A percentile compares a stretch with the other conserved stretches of the same genome.
Conservation (phyloP, 2,888 invertebrate genomes). For the Emesis furor region DNA sequence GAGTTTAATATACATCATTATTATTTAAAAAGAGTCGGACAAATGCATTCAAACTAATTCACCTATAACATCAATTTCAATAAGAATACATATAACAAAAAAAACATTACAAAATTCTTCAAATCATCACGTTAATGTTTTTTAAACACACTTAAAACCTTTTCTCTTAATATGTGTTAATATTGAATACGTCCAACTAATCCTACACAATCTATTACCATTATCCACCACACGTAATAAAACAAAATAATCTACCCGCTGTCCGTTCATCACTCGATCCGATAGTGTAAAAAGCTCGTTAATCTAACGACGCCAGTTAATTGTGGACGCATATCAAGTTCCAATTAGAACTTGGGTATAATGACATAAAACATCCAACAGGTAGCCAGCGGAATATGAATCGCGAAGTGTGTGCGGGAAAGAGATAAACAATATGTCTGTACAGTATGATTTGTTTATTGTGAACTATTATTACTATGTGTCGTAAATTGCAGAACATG, state of each 20-base stretch:
- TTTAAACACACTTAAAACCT: background rate
- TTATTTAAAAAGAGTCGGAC: no score
- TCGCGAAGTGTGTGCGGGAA: constrained; percentile 66
- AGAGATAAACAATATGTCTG: constrained; percentile 44
- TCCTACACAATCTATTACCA: background rate
- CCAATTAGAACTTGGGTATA: constrained; percentile 87
- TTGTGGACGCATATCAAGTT: constrained; percentile 89
- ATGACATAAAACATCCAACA: constrained; percentile 83
- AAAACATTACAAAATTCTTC: no score
- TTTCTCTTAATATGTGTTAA: background rate
- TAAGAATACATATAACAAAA: no score
- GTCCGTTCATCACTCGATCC: constrained; percentile 45
- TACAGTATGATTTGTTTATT: background rate
- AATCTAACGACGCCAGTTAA: constrained; percentile 86
- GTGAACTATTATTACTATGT: no score
- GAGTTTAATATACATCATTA: no score
- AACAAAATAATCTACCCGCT: constrained; percentile 36
- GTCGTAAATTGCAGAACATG: no score
- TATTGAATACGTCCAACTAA: background rate
- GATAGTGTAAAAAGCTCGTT: constrained; percentile 87
- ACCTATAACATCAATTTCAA: no score
- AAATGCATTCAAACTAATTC: no score
- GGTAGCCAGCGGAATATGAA: constrained; percentile 71
- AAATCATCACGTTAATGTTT: no score
- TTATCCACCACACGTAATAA: constrained; percentile 15